Evolutionary conservation across 2,113 vertebrate species (phyloP).

Genomic region (Propithecus coquereli): DNA sequence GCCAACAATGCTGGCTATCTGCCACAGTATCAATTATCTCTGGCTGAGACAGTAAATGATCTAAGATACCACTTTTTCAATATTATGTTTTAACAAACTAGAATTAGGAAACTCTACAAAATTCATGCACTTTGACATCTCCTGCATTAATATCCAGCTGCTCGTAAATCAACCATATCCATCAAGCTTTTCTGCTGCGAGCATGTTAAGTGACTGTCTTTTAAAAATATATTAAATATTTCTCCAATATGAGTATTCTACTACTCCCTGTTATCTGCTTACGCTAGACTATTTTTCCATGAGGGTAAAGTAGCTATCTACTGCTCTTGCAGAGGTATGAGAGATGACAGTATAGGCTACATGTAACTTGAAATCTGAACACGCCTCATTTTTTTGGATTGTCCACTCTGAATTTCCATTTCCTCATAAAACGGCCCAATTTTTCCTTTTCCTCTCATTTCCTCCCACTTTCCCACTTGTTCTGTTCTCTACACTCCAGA

Average conservation of each 20-base stretch:
- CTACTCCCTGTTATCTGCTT: background rate
- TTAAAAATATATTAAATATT: background rate
- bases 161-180: constrained; percentile 9
- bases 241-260: background rate
- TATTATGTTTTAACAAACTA: constrained; percentile 48
- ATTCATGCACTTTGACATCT: constrained; percentile 19
- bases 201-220: background rate
- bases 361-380: background rate
- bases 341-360: background rate
- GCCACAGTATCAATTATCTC: constrained; percentile 33
- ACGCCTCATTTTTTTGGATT: background rate
- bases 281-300: background rate
- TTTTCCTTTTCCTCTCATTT: constrained; percentile 22
- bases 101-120: constrained; percentile 51
- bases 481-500: background rate
- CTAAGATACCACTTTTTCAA: constrained; percentile 48
- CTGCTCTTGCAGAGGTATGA: background rate
- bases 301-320: background rate
- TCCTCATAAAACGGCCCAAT: background rate
- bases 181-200: background rate
- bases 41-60: background rate
- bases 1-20: constrained; percentile 50
- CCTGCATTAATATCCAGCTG: constrained; percentile 44
- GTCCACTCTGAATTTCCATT: background rate
- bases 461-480: background rate